These are phyloP conservation scores for Coenonympha glycerion DNA, from an alignment of 2,888 invertebrate genomes.

Conservation along the genomic window DNA sequence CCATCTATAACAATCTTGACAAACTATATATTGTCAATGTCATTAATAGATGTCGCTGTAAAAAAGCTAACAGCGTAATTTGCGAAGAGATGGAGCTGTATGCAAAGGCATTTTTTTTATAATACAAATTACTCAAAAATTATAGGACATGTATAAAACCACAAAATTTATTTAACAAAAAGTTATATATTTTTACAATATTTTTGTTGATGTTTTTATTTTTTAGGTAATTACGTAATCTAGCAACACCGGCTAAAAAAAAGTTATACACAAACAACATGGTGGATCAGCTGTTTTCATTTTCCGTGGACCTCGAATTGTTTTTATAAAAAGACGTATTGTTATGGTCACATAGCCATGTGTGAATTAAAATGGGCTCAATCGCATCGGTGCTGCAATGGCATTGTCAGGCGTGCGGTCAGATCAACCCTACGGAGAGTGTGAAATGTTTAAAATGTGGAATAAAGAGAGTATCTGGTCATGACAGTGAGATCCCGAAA, in stretches of 20 bases:
- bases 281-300: slow-evolving; percentile 79
- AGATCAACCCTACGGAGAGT: slow-evolving; percentile 92
- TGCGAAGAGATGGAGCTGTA: neutral
- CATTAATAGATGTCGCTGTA: neutral
- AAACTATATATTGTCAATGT: neutral
- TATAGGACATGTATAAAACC: no score
- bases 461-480: slow-evolving; percentile 77
- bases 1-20: neutral
- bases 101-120: no score
- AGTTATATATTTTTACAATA: no score
- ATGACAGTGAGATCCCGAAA: slow-evolving; percentile 69
- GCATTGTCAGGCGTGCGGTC: slow-evolving; percentile 91
- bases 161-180: no score
- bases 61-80: neutral
- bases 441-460: slow-evolving; percentile 90
- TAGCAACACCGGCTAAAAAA: slow-evolving; percentile 35
- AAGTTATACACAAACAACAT: slow-evolving; percentile 77
- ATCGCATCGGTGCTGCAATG: slow-evolving; percentile 95
- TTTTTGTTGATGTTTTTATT: no score
- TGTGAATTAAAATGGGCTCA: slow-evolving; percentile 86
- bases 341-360: slow-evolving; percentile 75
- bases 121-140: neutral
- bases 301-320: slow-evolving; percentile 57
- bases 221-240: neutral
- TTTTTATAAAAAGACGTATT: slow-evolving; percentile 64